Conservation (phyloP, 2,888 invertebrate species). For the Nemapogon koenigi region DNA sequence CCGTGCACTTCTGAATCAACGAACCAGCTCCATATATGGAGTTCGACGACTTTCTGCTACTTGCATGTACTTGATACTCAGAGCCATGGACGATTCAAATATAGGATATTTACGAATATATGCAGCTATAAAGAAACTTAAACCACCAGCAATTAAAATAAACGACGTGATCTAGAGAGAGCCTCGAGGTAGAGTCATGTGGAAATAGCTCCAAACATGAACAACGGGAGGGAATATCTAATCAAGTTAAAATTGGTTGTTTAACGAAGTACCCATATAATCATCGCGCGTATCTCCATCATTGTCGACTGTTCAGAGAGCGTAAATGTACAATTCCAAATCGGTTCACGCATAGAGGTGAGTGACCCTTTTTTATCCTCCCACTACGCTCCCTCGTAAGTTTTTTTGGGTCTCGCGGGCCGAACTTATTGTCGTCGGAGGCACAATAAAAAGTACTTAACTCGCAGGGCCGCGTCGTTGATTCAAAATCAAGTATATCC, state of each 20-base stretch:
- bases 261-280: conserved; percentile 9
- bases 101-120: too few relatives aligned
- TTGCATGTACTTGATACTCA: too few relatives aligned
- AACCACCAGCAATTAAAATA: too few relatives aligned
- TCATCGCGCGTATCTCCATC: conserved; percentile 9
- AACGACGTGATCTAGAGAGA: too few relatives aligned
- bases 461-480: conserved; percentile 21
- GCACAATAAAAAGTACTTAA: conserved; percentile 41
- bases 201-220: too few relatives aligned
- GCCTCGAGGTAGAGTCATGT: too few relatives aligned
- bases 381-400: conserved; percentile 21
- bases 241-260: conserved; percentile 9
- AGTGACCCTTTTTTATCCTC: conserved; percentile 43
- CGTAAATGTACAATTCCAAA: conserved; percentile 27
- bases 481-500: conserved; percentile 28
- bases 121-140: too few relatives aligned
- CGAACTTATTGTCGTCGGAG: conserved; percentile 39
- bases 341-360: conserved; percentile 45
- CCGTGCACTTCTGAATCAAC: too few relatives aligned
- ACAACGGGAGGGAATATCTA: too few relatives aligned
- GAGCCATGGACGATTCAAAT: too few relatives aligned
- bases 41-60: too few relatives aligned
- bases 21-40: too few relatives aligned
- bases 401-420: conserved; percentile 36
- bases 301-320: conserved; percentile 7